These are phyloP conservation scores for Hippocampus barbouri DNA, from an alignment of 2,113 vertebrate species.

Conservation along the genomic window DNA sequence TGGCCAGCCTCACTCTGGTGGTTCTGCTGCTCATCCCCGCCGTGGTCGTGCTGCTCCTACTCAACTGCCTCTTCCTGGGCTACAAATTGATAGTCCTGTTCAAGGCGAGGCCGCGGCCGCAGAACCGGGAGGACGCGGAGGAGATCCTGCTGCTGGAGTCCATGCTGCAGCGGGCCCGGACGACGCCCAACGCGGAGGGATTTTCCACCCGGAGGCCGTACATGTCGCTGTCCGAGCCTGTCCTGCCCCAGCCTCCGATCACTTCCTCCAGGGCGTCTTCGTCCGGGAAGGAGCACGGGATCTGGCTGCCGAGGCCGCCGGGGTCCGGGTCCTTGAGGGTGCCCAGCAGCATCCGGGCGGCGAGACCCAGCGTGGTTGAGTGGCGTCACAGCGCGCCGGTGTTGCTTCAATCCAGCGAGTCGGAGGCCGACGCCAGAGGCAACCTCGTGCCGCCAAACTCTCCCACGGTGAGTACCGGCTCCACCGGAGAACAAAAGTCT, in stretches of 20 bases:
- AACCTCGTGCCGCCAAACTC: slow-evolving; percentile 75
- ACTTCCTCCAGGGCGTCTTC: slow-evolving; percentile 72
- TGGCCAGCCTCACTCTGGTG: slow-evolving; percentile 65
- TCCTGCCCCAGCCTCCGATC: slow-evolving; percentile 57
- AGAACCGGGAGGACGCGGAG: slow-evolving; percentile 31
- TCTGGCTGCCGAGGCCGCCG: slow-evolving; percentile 59
- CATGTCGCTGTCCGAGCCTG: slow-evolving; percentile 60
- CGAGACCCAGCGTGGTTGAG: slow-evolving; percentile 7
- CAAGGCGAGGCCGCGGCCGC: slow-evolving; percentile 26
- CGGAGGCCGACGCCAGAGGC: slow-evolving; percentile 52
- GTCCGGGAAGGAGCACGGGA: slow-evolving; percentile 40
- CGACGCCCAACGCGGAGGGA: slow-evolving; percentile 38
- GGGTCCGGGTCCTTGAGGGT: slow-evolving; percentile 59
- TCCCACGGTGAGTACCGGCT: slow-evolving; percentile 45
- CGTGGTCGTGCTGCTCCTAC: slow-evolving; percentile 69
- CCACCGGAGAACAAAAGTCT: no score
- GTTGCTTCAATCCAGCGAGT: slow-evolving; percentile 60
- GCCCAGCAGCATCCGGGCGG: slow-evolving; percentile 56
- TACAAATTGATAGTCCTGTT: slow-evolving; percentile 67
- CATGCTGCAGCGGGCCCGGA: background rate
- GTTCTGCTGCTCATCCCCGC: slow-evolving; percentile 73
- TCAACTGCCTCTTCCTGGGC: slow-evolving; percentile 73
- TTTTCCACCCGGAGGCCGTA: slow-evolving; percentile 42
- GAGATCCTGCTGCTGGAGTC: slow-evolving; percentile 52
- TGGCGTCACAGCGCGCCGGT: slow-evolving; percentile 58